Conservation (phyloP, 2,888 invertebrate species). For the Rhyacophila evoluta region DNA sequence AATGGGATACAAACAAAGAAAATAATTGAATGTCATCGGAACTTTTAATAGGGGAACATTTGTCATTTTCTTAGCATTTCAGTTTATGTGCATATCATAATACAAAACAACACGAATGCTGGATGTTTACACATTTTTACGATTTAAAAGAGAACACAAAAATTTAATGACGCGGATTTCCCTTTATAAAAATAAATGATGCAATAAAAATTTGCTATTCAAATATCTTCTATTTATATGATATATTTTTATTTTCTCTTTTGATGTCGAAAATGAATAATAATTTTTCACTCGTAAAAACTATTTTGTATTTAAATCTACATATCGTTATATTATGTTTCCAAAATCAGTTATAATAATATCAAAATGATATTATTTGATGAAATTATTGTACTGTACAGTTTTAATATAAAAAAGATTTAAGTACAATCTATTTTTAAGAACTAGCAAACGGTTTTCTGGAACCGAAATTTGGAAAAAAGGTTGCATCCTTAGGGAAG, state of each 20-base stretch:
- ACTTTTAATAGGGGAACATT: slow-evolving; percentile 13
- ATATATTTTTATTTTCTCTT: not conserved
- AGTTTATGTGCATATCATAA: not conserved
- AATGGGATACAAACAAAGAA: not conserved
- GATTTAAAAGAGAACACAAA: not conserved
- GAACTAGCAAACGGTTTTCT: too few relatives aligned
- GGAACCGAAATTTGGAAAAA: too few relatives aligned
- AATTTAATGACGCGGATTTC: not conserved
- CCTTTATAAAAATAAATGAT: not conserved
- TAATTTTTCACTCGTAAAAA: too few relatives aligned
- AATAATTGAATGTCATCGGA: slow-evolving; percentile 5
- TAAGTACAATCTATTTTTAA: too few relatives aligned
- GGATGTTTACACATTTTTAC: not conserved
- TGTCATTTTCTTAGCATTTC: slow-evolving; percentile 21
- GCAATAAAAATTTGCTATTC: not conserved
- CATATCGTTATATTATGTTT: too few relatives aligned
- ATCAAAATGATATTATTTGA: too few relatives aligned
- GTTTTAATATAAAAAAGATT: too few relatives aligned
- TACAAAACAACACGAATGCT: not conserved
- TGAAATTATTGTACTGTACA: too few relatives aligned
- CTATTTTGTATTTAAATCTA: too few relatives aligned
- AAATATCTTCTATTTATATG: not conserved
- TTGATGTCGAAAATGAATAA: too few relatives aligned
- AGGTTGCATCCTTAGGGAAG: too few relatives aligned
- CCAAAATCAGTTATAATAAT: too few relatives aligned